Percentiles rank a stretch among this genome's conserved stretches.
phyloP scores from a whole-genome alignment of 92 coral and sea anemone genomes.

The Zoanthus sansibaricus region DNA sequence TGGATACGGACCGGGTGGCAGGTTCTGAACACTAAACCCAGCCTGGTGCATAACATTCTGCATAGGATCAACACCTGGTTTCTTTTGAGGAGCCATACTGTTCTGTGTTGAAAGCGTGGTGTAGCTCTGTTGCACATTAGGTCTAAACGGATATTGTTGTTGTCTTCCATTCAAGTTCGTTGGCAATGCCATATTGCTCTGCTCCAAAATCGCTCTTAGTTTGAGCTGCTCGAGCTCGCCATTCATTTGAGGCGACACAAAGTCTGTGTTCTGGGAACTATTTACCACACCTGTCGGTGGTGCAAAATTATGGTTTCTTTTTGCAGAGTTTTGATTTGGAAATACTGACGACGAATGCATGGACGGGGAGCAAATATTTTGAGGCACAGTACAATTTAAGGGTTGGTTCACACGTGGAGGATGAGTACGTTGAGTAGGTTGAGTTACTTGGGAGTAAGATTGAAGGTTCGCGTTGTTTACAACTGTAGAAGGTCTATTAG shows the following conservation, averaged over 20 bases:
- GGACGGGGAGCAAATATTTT: neutral
- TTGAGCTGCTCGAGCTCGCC: slow-evolving; percentile 1
- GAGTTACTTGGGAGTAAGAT: neutral
- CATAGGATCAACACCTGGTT: neutral
- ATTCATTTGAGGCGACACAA: slow-evolving; percentile 19
- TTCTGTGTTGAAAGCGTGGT: slow-evolving; percentile 26
- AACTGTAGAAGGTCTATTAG: neutral
- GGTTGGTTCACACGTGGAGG: slow-evolving; percentile 13
- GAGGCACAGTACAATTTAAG: neutral
- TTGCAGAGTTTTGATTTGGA: slow-evolving; percentile 1
- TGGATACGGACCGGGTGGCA: neutral
- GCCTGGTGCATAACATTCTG: neutral
- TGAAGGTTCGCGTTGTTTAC: neutral
- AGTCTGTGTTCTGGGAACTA: slow-evolving; percentile 4
- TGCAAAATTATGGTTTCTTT: neutral
- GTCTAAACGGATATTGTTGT: neutral
- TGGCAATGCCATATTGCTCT: neutral
- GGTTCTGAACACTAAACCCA: slow-evolving; percentile 11
- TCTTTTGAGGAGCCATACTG: slow-evolving; percentile 16
- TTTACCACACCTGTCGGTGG: neutral
- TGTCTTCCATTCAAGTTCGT: slow-evolving; percentile 5
- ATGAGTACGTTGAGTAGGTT: neutral
- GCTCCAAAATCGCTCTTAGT: slow-evolving; percentile 16
- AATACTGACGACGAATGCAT: neutral
- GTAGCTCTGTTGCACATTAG: slow-evolving; percentile 34